Evolutionary conservation across 2,797 vertebrate genomes (phyloP).

Genomic region (Allobates femoralis): DNA sequence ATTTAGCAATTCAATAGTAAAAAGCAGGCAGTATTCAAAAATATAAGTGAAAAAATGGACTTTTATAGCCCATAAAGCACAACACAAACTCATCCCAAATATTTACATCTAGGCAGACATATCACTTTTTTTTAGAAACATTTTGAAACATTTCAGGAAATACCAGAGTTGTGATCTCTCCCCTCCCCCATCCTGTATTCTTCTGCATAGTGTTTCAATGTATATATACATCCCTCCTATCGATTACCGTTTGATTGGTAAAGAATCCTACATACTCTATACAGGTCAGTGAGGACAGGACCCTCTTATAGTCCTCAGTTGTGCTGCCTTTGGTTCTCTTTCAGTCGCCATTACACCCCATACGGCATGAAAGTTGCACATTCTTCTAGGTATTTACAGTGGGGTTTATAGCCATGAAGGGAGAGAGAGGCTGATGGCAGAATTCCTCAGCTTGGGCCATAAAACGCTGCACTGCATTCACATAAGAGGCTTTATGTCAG

Average conservation of each 20-base stretch:
- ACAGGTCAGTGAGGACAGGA: too few relatives aligned
- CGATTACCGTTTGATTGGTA: not conserved
- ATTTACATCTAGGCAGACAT: not conserved
- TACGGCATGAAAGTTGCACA: constrained; percentile 27
- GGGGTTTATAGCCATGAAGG: constrained; percentile 36
- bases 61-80: too few relatives aligned
- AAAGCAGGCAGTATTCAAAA: too few relatives aligned
- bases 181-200: constrained; percentile 9
- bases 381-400: constrained; percentile 35
- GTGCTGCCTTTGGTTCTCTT: not conserved
- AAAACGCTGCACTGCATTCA: constrained; percentile 45
- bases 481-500: constrained; percentile 46
- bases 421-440: constrained; percentile 9
- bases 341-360: not conserved
- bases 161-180: constrained; percentile 12
- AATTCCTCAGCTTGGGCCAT: constrained; percentile 48
- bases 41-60: too few relatives aligned
- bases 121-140: not conserved
- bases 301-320: not conserved
- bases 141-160: constrained; percentile 31
- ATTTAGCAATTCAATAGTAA: not conserved
- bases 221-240: not conserved
- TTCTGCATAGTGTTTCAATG: not conserved
- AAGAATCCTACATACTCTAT: not conserved
- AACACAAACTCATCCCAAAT: not conserved